A percentile compares a stretch with the other conserved stretches of the same genome.
Evolutionary conservation across 1,140 invertebrate genomes (phyloP).

Genomic region (Pogonus chalceus): DNA sequence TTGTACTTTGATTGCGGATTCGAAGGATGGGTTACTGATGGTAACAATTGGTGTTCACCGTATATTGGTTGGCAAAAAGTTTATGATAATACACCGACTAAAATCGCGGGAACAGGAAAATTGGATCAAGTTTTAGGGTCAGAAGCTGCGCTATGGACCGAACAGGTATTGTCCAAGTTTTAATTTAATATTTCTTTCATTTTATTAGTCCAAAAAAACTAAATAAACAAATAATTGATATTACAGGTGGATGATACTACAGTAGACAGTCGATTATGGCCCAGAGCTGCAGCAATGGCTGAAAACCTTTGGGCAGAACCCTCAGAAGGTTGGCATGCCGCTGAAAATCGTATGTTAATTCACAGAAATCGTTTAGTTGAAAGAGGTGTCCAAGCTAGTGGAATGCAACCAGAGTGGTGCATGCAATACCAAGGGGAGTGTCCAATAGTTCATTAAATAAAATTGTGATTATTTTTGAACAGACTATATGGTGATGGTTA

Average conservation of each 20-base stretch:
- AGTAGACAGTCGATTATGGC: constrained; percentile 63
- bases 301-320: constrained; percentile 72
- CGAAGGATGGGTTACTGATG: constrained; percentile 48
- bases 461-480: too few relatives aligned
- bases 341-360: constrained; percentile 56
- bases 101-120: constrained; percentile 39
- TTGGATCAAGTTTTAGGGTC: constrained; percentile 45
- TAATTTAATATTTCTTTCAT: neutral
- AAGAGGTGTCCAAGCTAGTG: constrained; percentile 56
- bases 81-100: constrained; percentile 61
- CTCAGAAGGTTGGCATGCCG: constrained; percentile 44
- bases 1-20: constrained; percentile 77
- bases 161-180: constrained; percentile 44
- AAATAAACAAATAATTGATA: constrained; percentile 10
- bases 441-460: too few relatives aligned
- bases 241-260: constrained; percentile 45
- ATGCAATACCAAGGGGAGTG: constrained; percentile 65
- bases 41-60: constrained; percentile 78
- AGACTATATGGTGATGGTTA: too few relatives aligned
- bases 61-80: constrained; percentile 83
- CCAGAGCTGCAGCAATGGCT: constrained; percentile 64
- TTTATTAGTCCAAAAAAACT: neutral
- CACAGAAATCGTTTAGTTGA: constrained; percentile 58
- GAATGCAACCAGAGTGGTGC: constrained; percentile 72
- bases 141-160: constrained; percentile 72